Conservation (phyloP, 2,888 invertebrate species). For the Stenodema calcarata region DNA sequence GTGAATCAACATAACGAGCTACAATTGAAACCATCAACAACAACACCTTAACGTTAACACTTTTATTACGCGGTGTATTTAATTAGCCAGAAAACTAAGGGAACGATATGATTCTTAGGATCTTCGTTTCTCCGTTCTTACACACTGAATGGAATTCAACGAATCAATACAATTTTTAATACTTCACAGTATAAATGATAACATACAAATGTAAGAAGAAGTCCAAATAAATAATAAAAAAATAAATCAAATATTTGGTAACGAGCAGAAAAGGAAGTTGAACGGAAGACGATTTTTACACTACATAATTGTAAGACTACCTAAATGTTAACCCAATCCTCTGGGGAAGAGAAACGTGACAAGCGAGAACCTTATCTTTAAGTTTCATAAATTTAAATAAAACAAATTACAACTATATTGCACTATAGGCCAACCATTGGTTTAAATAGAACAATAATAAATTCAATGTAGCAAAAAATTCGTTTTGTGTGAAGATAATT, state of each 20-base stretch:
- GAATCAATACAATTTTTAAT: not conserved
- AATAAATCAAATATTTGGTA: not conserved
- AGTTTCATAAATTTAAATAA: not conserved
- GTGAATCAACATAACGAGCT: not conserved
- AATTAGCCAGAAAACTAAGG: not conserved
- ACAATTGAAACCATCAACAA: not conserved
- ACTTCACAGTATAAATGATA: not conserved
- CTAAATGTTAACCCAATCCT: not conserved
- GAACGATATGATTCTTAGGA: not conserved
- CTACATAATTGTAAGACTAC: too few species aligned
- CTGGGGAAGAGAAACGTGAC: not conserved
- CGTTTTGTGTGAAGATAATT: too few species aligned
- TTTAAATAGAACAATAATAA: too few species aligned
- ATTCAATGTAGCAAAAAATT: too few species aligned
- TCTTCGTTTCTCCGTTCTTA: not conserved
- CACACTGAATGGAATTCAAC: not conserved
- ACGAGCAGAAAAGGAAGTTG: not conserved
- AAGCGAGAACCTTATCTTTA: not conserved
- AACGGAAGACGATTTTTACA: constrained; percentile 9
- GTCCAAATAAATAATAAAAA: not conserved
- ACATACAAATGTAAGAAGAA: not conserved
- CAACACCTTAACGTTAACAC: not conserved
- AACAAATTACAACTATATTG: not conserved
- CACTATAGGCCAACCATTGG: not conserved
- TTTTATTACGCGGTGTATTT: not conserved